A percentile compares a stretch with the other conserved stretches of the same genome.
Evolutionary conservation across 2,113 vertebrate genomes (phyloP).

Genomic region (Pluvialis apricaria): DNA sequence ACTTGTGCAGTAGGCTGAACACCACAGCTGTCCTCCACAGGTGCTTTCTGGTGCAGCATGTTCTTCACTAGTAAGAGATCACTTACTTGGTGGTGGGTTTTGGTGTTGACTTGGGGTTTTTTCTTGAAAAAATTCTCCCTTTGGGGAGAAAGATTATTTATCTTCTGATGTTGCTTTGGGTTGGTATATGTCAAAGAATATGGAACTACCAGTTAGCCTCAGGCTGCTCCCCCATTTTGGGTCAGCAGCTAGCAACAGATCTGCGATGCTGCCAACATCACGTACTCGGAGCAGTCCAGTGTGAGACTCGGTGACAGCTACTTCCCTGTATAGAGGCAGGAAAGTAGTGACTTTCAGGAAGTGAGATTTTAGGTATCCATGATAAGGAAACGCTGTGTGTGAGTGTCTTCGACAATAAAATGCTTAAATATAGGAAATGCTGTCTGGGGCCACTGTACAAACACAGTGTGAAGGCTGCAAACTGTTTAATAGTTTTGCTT

Average conservation of each 20-base stretch:
- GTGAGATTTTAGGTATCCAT: not conserved
- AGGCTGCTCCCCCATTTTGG: not conserved
- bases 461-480: not conserved
- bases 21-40: not conserved
- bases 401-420: constrained; percentile 6
- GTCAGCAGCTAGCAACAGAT: not conserved
- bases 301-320: not conserved
- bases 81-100: not conserved
- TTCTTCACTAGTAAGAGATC: not conserved
- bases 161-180: not conserved
- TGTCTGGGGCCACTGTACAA: not conserved
- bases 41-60: not conserved
- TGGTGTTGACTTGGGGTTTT: not conserved
- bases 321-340: not conserved
- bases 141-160: not conserved
- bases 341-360: not conserved
- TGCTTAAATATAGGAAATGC: constrained; percentile 11
- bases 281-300: not conserved
- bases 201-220: not conserved
- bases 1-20: not conserved
- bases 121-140: not conserved
- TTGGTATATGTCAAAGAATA: not conserved
- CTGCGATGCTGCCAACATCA: not conserved
- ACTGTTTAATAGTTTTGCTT: not conserved
- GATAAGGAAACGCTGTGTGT: not conserved